Evolutionary conservation across 2,797 vertebrate genomes (phyloP).

Genomic region (Oreonectes daqikongensis): DNA sequence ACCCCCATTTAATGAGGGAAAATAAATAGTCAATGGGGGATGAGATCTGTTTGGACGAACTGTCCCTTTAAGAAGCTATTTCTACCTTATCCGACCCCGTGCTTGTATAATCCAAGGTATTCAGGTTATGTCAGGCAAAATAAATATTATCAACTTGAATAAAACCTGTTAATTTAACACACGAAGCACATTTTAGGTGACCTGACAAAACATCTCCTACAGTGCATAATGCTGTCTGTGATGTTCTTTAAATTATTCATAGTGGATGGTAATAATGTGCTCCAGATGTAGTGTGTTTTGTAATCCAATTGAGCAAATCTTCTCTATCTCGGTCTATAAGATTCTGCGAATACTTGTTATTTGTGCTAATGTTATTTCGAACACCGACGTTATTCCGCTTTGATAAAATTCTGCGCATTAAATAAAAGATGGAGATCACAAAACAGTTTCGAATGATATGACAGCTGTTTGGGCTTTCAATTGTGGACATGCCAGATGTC

Average conservation of each 20-base stretch:
- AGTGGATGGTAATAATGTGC: background rate
- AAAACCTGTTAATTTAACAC: background rate
- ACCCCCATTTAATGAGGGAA: no score
- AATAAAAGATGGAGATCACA: conserved; percentile 40
- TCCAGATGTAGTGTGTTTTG: conserved; percentile 21
- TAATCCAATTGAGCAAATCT: conserved; percentile 8
- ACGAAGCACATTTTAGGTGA: background rate
- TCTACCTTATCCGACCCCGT: background rate
- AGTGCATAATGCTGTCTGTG: background rate
- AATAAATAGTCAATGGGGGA: no score
- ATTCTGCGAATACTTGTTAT: conserved; percentile 26
- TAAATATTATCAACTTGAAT: background rate
- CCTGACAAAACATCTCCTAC: background rate
- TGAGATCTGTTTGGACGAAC: no score
- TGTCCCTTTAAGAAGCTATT: no score
- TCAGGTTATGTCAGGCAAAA: background rate
- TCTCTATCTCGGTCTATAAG: background rate
- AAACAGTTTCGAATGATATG: conserved; percentile 21
- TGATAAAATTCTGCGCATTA: conserved; percentile 30
- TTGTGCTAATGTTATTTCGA: conserved; percentile 30
- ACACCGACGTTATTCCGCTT: background rate
- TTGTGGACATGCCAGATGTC: conserved; percentile 40
- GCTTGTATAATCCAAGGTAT: background rate
- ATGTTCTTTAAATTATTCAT: background rate
- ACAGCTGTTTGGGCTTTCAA: conserved; percentile 37